Conservation (phyloP, 2,113 vertebrate species). For the Saguinus imperator region DNA sequence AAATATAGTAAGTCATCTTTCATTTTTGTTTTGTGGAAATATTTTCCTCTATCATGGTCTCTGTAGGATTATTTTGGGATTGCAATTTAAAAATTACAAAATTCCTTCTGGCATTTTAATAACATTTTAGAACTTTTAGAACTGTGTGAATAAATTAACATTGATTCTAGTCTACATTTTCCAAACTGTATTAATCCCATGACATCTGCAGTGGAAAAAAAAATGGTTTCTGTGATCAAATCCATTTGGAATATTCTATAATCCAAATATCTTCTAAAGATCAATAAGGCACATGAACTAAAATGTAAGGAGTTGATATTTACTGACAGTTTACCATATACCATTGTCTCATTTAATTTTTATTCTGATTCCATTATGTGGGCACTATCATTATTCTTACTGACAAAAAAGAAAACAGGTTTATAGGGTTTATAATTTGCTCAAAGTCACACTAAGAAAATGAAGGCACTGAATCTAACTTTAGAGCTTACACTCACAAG, state of each 20-base stretch:
- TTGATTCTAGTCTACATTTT: neutral
- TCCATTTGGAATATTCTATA: neutral
- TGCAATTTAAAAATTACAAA: neutral
- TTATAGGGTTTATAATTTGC: neutral
- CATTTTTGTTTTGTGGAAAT: neutral
- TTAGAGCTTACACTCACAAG: neutral
- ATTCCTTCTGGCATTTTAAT: neutral
- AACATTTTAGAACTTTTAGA: neutral
- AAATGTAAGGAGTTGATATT: neutral
- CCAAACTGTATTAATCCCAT: neutral
- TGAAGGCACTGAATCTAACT: neutral
- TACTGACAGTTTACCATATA: neutral
- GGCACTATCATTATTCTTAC: neutral
- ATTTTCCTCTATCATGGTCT: neutral
- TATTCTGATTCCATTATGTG: neutral
- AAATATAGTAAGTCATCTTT: neutral
- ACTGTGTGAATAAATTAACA: neutral
- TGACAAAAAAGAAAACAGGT: neutral
- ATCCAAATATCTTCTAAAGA: neutral
- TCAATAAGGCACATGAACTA: neutral
- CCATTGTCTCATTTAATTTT: neutral
- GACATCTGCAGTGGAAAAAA: neutral
- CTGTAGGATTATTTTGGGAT: neutral
- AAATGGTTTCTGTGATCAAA: neutral
- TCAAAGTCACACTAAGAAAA: neutral